phyloP scores from a whole-genome alignment of 2,113 vertebrate genomes.

The Synodontis membranacea region DNA sequence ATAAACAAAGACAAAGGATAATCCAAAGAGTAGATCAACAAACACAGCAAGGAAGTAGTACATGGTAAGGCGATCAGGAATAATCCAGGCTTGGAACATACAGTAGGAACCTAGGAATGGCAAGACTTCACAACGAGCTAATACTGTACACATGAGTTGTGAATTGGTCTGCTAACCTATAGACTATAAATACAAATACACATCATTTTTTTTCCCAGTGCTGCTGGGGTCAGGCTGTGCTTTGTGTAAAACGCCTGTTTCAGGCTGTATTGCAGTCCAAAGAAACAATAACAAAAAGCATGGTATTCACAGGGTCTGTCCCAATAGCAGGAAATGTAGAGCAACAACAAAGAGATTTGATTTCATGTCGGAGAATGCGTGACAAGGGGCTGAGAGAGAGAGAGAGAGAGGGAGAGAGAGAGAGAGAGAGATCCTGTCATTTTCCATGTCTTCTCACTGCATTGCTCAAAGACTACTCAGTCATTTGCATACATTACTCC shows the following conservation, averaged over 20 bases:
- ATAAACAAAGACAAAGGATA: neutral
- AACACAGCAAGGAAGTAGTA: neutral
- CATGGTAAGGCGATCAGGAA: too few relatives aligned
- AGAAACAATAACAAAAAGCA: neutral
- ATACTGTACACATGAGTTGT: neutral
- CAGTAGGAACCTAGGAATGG: neutral
- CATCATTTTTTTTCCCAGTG: neutral
- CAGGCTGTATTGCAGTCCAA: neutral
- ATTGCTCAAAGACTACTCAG: neutral
- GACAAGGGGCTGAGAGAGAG: conserved; percentile 6
- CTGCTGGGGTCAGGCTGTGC: neutral
- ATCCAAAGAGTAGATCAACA: conserved; percentile 15
- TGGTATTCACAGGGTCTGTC: neutral
- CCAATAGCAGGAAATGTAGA: neutral
- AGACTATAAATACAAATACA: neutral
- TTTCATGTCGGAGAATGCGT: conserved; percentile 9
- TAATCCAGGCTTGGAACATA: neutral
- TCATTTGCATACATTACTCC: neutral
- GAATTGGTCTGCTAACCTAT: neutral
- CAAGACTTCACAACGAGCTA: neutral
- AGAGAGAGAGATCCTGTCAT: neutral
- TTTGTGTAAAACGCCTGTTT: neutral
- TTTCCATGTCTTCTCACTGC: neutral
- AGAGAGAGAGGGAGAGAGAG: neutral
- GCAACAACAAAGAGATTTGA: conserved; percentile 34